Percentiles rank a stretch among this genome's conserved stretches.
Conservation (phyloP, 2,797 vertebrate genomes). For the Lagocephalus sceleratus region DNA sequence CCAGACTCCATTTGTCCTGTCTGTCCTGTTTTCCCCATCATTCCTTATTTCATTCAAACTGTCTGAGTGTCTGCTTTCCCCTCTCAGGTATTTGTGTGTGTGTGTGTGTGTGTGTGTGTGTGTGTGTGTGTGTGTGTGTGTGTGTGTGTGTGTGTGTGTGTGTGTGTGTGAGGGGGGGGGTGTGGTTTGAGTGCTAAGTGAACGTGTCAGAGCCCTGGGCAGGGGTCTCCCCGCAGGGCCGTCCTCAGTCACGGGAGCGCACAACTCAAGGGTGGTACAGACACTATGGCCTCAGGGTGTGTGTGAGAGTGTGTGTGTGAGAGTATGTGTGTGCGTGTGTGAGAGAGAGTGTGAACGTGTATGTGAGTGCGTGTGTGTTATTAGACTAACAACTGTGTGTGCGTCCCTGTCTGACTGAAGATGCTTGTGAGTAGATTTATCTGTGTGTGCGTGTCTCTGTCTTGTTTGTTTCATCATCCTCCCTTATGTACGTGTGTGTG, state of each 20-base stretch:
- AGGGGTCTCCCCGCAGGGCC: slow-evolving; percentile 53
- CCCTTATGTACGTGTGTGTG: slow-evolving; percentile 8
- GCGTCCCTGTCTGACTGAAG: slow-evolving; percentile 15
- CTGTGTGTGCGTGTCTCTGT: slow-evolving; percentile 7
- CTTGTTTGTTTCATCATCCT: slow-evolving; percentile 25
- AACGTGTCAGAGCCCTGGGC: slow-evolving; percentile 71
- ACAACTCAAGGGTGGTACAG: slow-evolving; percentile 63
- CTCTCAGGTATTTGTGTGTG: slow-evolving; percentile 28
- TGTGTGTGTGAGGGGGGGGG: too few species aligned
- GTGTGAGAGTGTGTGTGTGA: slow-evolving; percentile 30
- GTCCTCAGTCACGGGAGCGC: slow-evolving; percentile 67
- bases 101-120: too few species aligned
- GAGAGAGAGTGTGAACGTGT: too few species aligned
- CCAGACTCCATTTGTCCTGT: slow-evolving; percentile 10
- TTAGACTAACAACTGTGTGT: neutral
- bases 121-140: slow-evolving; percentile 7
- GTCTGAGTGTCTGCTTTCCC: slow-evolving; percentile 1
- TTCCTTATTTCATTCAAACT: slow-evolving; percentile 12
- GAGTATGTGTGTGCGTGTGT: too few species aligned
- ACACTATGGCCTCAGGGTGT: slow-evolving; percentile 53
- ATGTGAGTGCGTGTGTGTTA: slow-evolving; percentile 17
- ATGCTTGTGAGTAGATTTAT: slow-evolving; percentile 12
- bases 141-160: slow-evolving; percentile 5
- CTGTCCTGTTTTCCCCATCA: slow-evolving; percentile 4
- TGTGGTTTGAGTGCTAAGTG: slow-evolving; percentile 65